Evolutionary conservation across 2,113 vertebrate species (phyloP).

Genomic region (Tamias sibiricus): DNA sequence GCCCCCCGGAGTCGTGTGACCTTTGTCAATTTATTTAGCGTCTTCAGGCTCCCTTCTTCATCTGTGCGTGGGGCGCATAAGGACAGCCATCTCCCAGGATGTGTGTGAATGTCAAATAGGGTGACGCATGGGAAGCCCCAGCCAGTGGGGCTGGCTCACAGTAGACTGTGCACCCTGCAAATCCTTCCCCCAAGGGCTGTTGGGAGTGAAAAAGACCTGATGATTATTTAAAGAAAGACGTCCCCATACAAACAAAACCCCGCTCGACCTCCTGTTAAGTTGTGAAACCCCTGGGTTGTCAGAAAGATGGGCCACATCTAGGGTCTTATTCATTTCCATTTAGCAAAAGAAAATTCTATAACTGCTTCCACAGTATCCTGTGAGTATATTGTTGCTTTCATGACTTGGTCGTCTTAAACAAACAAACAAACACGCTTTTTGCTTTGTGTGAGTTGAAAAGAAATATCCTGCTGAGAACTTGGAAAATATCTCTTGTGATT

Average conservation of each 20-base stretch:
- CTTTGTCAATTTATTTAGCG: background rate
- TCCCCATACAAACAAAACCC: background rate
- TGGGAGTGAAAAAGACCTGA: background rate
- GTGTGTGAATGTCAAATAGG: background rate
- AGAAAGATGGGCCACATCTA: background rate
- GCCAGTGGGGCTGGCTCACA: too few species aligned
- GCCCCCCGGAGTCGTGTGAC: background rate
- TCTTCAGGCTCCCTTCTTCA: background rate
- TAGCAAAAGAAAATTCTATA: background rate
- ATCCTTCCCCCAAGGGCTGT: background rate
- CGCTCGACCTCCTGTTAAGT: background rate
- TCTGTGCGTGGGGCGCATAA: background rate
- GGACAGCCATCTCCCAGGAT: background rate
- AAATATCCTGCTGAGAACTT: background rate
- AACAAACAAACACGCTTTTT: background rate
- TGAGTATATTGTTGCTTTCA: too few species aligned
- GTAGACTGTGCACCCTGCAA: too few species aligned
- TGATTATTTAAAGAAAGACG: background rate
- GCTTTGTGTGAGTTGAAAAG: constrained; percentile 27
- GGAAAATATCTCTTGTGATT: constrained; percentile 28
- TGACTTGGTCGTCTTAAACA: background rate
- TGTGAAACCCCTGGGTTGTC: too few species aligned
- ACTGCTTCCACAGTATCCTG: background rate
- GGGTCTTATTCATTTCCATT: background rate
- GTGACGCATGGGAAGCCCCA: background rate